Conservation (phyloP, 2,888 invertebrate genomes). For the Heliconius erato region DNA sequence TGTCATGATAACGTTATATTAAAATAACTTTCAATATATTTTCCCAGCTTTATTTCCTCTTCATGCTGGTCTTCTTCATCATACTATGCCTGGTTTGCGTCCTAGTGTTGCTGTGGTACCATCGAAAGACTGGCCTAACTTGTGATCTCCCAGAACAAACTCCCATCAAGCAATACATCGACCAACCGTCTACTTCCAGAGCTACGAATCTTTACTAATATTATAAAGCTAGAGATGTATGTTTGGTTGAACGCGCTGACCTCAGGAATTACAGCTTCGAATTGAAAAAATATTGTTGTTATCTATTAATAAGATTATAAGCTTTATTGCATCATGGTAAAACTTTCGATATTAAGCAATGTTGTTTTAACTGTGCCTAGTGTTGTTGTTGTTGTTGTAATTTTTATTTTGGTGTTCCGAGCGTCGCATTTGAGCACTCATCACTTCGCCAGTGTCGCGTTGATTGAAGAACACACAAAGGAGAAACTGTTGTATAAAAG, state of each 20-base stretch:
- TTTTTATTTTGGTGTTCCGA: too few species aligned
- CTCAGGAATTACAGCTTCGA: background rate
- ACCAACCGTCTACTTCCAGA: slow-evolving; percentile 32
- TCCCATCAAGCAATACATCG: slow-evolving; percentile 55
- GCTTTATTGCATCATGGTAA: too few species aligned
- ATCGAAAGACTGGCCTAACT: slow-evolving; percentile 55
- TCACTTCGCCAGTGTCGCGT: too few species aligned
- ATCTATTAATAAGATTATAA: too few species aligned
- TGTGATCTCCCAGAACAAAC: slow-evolving; percentile 65
- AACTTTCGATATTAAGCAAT: background rate
- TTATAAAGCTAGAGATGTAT: background rate
- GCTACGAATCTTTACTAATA: background rate
- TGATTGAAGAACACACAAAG: too few species aligned
- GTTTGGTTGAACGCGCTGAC: background rate
- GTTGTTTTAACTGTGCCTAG: too few species aligned
- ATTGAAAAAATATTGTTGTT: background rate
- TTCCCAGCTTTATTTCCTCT: slow-evolving; percentile 75
- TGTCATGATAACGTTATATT: too few species aligned
- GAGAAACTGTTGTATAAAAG: too few species aligned
- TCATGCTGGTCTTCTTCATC: slow-evolving; percentile 73
- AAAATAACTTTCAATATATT: background rate
- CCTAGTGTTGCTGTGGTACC: slow-evolving; percentile 64
- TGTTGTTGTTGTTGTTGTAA: too few species aligned
- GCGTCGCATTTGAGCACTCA: too few species aligned
- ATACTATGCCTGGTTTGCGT: slow-evolving; percentile 68